Percentiles rank a stretch among this genome's conserved stretches.
phyloP scores from a whole-genome alignment of 64 coral and sea anemone species.

The Montipora cactus region DNA sequence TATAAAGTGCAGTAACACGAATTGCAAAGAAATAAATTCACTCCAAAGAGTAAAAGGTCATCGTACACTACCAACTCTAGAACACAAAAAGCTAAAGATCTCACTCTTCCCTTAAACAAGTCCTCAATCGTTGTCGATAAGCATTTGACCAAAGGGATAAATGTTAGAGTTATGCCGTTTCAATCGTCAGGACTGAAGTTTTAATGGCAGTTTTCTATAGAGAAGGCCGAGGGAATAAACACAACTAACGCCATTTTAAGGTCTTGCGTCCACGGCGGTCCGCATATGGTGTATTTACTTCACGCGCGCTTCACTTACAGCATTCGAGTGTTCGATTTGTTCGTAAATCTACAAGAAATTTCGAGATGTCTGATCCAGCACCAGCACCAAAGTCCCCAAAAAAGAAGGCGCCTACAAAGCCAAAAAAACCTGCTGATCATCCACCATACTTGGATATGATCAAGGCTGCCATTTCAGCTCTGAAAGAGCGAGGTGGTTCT shows the following conservation, averaged over 20 bases:
- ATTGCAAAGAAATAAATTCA: not conserved
- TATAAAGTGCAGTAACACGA: not conserved
- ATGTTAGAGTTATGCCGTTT: not conserved
- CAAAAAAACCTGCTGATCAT: constrained; percentile 14
- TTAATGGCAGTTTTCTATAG: not conserved
- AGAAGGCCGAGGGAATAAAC: not conserved
- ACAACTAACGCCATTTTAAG: not conserved
- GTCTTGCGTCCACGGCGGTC: not conserved
- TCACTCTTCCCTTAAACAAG: not conserved
- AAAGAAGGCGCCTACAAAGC: not conserved
- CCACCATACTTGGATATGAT: constrained; percentile 30
- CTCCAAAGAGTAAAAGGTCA: not conserved
- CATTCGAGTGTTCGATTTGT: not conserved
- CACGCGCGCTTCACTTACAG: not conserved
- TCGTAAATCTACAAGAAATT: not conserved
- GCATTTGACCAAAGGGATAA: not conserved
- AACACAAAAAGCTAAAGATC: not conserved
- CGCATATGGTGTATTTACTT: not conserved
- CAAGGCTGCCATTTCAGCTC: not conserved
- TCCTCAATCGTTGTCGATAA: not conserved
- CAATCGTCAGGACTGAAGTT: not conserved
- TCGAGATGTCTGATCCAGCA: constrained; percentile 5
- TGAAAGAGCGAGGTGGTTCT: constrained; percentile 35
- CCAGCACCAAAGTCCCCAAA: not conserved
- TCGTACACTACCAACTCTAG: not conserved